These are phyloP conservation scores for Leucophenga montana DNA, from an alignment of 2,888 invertebrate species.

Conservation along the genomic window DNA sequence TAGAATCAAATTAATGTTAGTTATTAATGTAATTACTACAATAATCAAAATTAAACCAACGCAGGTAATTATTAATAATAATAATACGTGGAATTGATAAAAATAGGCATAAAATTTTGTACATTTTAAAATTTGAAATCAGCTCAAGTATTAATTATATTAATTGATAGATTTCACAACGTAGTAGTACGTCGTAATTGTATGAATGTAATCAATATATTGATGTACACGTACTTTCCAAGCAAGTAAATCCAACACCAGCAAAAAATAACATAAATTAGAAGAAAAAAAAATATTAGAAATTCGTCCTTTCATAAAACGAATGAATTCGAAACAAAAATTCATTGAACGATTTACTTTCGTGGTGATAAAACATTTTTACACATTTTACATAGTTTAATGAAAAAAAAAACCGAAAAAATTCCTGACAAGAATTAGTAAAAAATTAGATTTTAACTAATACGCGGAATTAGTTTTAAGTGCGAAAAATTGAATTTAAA, in stretches of 20 bases:
- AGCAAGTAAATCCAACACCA: neutral
- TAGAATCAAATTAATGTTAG: neutral
- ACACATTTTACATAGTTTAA: constrained; percentile 27
- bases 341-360: constrained; percentile 8
- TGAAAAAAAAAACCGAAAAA: constrained; percentile 18
- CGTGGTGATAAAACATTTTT: neutral
- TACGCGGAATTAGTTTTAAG: too few species aligned
- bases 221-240: too few species aligned
- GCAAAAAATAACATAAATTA: neutral
- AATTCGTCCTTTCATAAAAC: constrained; percentile 11
- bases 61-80: constrained; percentile 5
- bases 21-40: neutral
- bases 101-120: constrained; percentile 15
- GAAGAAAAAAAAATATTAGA: neutral
- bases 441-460: too few species aligned
- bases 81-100: constrained; percentile 23
- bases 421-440: too few species aligned
- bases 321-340: neutral
- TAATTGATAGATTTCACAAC: constrained; percentile 7
- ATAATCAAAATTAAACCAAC: constrained; percentile 11
- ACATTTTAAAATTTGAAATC: neutral
- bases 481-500: too few species aligned
- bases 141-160: constrained; percentile 24
- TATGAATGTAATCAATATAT: constrained; percentile 3
- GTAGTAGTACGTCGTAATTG: constrained; percentile 9